These are phyloP conservation scores for Cephus runcator DNA, from an alignment of 2,888 invertebrate genomes.

Conservation along the genomic window DNA sequence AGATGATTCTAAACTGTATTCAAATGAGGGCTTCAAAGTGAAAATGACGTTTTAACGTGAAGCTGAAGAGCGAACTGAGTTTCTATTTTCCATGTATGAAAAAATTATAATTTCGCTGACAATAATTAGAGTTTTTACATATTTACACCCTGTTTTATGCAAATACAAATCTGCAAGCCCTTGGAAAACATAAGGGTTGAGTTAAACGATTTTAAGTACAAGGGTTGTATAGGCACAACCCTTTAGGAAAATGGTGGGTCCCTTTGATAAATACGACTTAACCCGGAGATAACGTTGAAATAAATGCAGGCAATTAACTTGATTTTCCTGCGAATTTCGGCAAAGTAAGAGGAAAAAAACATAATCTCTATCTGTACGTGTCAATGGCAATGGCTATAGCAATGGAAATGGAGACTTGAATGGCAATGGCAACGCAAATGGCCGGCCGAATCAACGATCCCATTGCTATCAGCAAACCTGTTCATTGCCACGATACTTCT, in stretches of 20 bases:
- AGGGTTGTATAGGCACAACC: neutral
- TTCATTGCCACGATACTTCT: neutral
- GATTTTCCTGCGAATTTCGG: neutral
- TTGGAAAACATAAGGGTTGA: neutral
- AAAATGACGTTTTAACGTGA: neutral
- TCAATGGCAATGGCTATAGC: neutral
- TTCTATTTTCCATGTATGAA: neutral
- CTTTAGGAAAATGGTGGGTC: neutral
- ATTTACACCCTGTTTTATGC: neutral
- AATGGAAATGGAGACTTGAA: neutral
- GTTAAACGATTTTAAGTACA: neutral
- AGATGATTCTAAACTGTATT: neutral
- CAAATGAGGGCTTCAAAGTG: neutral
- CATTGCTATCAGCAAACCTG: neutral
- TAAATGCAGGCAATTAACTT: too few species aligned
- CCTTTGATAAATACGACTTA: too few species aligned
- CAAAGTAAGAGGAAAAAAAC: neutral
- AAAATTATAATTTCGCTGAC: neutral
- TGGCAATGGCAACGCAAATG: neutral
- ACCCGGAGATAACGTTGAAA: too few species aligned
- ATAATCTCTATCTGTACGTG: neutral
- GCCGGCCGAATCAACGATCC: neutral
- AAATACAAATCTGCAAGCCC: neutral
- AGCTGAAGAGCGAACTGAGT: neutral
- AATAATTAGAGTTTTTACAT: neutral